Evolutionary conservation across 1,140 invertebrate species (phyloP).

Genomic region (Hypothenemus hampei): DNA sequence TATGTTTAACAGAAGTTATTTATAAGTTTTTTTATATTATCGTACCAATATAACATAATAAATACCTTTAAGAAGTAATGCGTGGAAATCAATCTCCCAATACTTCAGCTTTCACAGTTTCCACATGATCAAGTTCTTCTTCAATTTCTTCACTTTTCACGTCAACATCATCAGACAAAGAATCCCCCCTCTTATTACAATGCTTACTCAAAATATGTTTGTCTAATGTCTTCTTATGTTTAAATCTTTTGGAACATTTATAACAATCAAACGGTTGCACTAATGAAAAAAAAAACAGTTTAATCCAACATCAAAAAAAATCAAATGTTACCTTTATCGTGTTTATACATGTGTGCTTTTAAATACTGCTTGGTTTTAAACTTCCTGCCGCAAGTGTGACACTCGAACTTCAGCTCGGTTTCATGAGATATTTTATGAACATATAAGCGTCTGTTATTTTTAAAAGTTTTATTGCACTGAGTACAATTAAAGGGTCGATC

Average conservation of each 20-base stretch:
- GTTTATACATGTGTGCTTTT: conserved; percentile 35
- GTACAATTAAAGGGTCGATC: conserved; percentile 31
- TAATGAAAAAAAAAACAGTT: neutral
- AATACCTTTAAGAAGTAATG: too few species aligned
- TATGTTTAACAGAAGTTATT: too few species aligned
- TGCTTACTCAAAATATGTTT: conserved; percentile 28
- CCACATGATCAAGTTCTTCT: neutral
- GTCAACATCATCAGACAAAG: conserved; percentile 2
- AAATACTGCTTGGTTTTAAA: conserved; percentile 37
- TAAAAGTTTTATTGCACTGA: conserved; percentile 35
- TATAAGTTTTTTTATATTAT: too few species aligned
- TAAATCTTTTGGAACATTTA: conserved; percentile 34
- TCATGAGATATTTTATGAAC: conserved; percentile 35
- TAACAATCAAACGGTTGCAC: conserved; percentile 25
- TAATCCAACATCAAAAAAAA: neutral
- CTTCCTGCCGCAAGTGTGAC: conserved; percentile 32
- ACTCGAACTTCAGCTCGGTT: conserved; percentile 34
- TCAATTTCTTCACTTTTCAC: conserved; percentile 1
- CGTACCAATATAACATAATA: too few species aligned
- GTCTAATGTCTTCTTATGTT: conserved; percentile 36
- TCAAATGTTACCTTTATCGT: conserved; percentile 24
- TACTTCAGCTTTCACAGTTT: too few species aligned
- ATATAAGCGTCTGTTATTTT: conserved; percentile 33
- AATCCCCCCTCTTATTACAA: neutral
- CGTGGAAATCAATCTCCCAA: too few species aligned